Base-by-base conservation (phyloP, 92 coral and sea anemone species). In the Phymanthus crucifer region DNA sequence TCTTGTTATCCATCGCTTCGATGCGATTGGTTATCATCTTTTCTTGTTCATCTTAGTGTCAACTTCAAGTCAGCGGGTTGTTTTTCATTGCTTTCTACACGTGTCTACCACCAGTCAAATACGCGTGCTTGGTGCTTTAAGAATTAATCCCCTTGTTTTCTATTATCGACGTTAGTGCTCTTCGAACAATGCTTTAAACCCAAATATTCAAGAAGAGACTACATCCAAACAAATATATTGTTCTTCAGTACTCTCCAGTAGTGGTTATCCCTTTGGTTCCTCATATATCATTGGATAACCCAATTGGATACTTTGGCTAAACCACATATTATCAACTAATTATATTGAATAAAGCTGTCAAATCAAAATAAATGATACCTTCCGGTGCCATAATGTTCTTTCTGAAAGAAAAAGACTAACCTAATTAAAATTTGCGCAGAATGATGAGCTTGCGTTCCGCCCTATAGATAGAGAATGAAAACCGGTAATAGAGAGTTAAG, bases 101-200 rank as follows among this genome's bases (percentile, higher is more conserved):
- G 68, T 61, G 68, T 61, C 19, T 8, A 61, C 26, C 29, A 61
- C 68, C 68, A 61, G 68, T 29, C 27, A 61, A 61, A 61, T 61
- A 61, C 10, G 68, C 68, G 35, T 29, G 68, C 36, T 61, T 24
- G 17, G 34, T 24, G 23, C 31, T 6, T 58, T 58, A 21, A 26
- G 66, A 58, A 58, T 58, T 58, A 58, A n/a, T 58, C 29, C 12
- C 66, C 32, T 61, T 7, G 17, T 61, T 61, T 61, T 61, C 23
- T 18, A 61, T 61, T n/a, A n/a, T n/a, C n/a, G 32, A 61, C 4
- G 32, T 61, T 61, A 27, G 29, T 27, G 36, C 29, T 7, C 18
- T 61, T 8, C 7, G 29, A 61, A 29, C 32, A 24, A 12, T 24
- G 4, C 6, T 61, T 24, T 6, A 61, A 61, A 27, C 23, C 58